Conservation (phyloP, 2,888 invertebrate genomes). For the Bugulina stolonifera region DNA sequence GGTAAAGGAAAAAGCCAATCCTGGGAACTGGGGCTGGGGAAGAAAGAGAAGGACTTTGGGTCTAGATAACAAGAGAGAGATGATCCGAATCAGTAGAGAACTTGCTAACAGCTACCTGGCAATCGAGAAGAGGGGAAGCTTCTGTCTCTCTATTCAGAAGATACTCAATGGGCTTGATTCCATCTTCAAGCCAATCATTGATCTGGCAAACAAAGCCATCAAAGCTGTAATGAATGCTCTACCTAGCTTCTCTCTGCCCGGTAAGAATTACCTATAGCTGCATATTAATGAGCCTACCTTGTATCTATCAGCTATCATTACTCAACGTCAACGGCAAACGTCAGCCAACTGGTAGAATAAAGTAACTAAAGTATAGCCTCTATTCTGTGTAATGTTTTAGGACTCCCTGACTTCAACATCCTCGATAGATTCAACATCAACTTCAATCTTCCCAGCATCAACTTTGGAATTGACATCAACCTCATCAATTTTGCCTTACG, state of each 20-base stretch:
- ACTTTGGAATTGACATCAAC: not conserved
- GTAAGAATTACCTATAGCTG: too few species aligned
- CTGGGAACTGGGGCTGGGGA: too few species aligned
- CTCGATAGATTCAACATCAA: not conserved
- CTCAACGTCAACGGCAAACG: too few species aligned
- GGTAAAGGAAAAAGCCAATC: too few species aligned
- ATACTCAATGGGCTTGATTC: not conserved
- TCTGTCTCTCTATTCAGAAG: not conserved
- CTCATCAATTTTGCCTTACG: not conserved
- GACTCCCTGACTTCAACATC: not conserved
- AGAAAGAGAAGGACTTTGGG: too few species aligned
- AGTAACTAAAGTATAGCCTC: too few species aligned
- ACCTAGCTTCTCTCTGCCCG: not conserved
- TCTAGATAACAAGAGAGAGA: not conserved
- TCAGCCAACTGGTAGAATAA: too few species aligned
- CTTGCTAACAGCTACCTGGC: not conserved
- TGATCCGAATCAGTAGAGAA: not conserved
- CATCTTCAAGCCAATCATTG: not conserved
- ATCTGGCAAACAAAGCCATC: not conserved
- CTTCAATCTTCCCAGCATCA: not conserved
- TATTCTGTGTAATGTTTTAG: not conserved
- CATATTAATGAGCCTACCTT: too few species aligned
- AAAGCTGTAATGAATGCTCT: not conserved
- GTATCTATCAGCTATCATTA: too few species aligned
- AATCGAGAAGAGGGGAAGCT: not conserved